Percentiles rank a stretch among this genome's conserved stretches.
These are phyloP conservation scores for Biston betularia DNA, from an alignment of 2,888 invertebrate genomes.

Conservation along the genomic window DNA sequence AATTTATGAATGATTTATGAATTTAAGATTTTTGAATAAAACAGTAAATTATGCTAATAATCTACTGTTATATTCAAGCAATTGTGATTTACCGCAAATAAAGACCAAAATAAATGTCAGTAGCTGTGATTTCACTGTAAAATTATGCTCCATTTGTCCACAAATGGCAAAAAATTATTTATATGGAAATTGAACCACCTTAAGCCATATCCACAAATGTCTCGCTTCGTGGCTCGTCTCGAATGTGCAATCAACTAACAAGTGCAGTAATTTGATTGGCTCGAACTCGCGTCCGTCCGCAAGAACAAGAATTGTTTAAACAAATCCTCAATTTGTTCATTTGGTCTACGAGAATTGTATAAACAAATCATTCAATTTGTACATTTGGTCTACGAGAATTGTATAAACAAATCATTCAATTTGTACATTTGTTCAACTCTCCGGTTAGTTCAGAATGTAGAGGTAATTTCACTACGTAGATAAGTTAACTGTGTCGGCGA, in stretches of 20 bases:
- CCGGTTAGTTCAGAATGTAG: slow-evolving; percentile 6
- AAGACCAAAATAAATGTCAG: no score
- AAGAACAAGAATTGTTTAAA: slow-evolving; percentile 59
- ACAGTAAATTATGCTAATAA: no score
- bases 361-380: slow-evolving; percentile 33
- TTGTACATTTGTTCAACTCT: slow-evolving; percentile 20
- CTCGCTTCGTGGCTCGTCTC: slow-evolving; percentile 1
- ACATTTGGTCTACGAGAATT: slow-evolving; percentile 41
- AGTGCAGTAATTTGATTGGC: slow-evolving; percentile 73
- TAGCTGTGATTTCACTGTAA: no score
- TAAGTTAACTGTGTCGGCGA: background rate
- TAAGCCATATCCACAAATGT: slow-evolving; percentile 7
- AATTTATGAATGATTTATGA: no score
- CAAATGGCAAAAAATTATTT: no score
- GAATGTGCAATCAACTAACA: slow-evolving; percentile 70
- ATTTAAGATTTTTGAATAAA: no score
- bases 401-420: slow-evolving; percentile 40
- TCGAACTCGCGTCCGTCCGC: slow-evolving; percentile 48
- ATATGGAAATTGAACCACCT: no score
- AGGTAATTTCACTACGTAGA: slow-evolving; percentile 1
- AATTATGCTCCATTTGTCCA: no score
- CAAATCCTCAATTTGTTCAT: slow-evolving; percentile 29
- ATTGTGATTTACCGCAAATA: no score
- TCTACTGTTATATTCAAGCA: no score
- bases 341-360: slow-evolving; percentile 45